Evolutionary conservation across 2,113 vertebrate species (phyloP), one percentile per base, ranked within the genome.

Genomic region (Gasterosteus aculeatus): DNA sequence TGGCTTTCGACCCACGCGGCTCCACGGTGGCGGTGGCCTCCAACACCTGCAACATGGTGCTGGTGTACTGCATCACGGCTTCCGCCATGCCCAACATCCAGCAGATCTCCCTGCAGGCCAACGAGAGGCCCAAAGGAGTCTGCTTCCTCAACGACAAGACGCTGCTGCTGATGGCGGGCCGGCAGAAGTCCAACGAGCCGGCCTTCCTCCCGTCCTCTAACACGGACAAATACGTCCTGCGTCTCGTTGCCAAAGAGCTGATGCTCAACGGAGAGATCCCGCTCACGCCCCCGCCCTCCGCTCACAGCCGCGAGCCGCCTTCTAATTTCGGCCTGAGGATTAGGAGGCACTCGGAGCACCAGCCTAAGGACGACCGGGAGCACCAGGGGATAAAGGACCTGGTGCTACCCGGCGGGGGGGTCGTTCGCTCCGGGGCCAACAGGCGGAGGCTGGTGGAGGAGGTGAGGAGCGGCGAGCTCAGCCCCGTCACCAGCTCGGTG

Each of bases 121-220:
- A 91, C 0, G 98, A 99, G 79, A 94, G 95, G 54, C 97, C 97
- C 1, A 99, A 99, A 89, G 98, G 98, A 1, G 68, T 98, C 1
- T 97, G 96, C 81, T 99, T 99, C 87, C 91, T 98, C 80, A 95
- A 89, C 22, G 94, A 96, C 60, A 96, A 94, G 85, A 91, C 95
- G 68, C 90, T 99, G 82, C 72, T 99, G 56, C 86, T 99, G 81
- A 93, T 98, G 89, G 95, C 98, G 54, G 98, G 98, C 78, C 94
- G 68, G 72, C 98, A 96, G 75, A 98, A 96, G 88, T 92, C 94
- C 66, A 92, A 35, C 3, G 97, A 99, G 39, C 93, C 94, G 0
- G 92, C 95, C 2, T 99, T 99, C 87, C 95, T 97, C 75, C 95
- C 97, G 0, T 96, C 97, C 15, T 97, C 98, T 2, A 96, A 95